phyloP scores from a whole-genome alignment of 2,113 vertebrate species.

The Pachycephala philippinensis region DNA sequence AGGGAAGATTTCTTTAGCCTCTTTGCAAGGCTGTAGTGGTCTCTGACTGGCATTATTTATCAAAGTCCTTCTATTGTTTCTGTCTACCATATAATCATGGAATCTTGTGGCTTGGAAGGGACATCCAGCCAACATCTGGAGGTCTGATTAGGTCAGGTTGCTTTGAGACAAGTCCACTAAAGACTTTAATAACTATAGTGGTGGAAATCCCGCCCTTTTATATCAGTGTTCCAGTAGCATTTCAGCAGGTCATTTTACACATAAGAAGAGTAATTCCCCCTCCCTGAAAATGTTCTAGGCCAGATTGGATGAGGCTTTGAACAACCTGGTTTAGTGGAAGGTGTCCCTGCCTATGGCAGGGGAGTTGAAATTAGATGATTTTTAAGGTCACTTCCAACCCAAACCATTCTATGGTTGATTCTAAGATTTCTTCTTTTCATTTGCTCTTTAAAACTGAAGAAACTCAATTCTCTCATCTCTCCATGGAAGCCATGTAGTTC shows the following conservation, averaged over 20 bases:
- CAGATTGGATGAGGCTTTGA: not conserved
- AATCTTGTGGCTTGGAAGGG: not conserved
- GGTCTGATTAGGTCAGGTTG: not conserved
- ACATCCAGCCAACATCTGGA: not conserved
- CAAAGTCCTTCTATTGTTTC: fast-evolving
- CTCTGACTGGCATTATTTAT: not conserved
- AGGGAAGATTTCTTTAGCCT: not conserved
- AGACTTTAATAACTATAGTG: not conserved
- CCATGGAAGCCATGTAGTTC: not conserved
- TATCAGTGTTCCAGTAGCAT: not conserved
- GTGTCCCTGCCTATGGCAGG: not conserved
- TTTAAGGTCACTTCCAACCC: not conserved
- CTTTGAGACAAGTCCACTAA: not conserved
- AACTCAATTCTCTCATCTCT: not conserved
- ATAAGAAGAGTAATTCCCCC: not conserved
- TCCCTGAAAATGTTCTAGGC: not conserved
- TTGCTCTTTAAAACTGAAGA: not conserved
- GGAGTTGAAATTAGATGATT: not conserved
- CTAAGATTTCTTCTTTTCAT: not conserved
- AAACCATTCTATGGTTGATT: not conserved
- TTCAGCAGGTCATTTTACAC: not conserved
- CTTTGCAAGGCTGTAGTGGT: not conserved
- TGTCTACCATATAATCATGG: not conserved
- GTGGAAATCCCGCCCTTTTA: not conserved
- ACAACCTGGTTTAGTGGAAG: not conserved